Evolutionary conservation across 2,113 vertebrate species (phyloP).

Genomic region (Pseudopipra pipra): DNA sequence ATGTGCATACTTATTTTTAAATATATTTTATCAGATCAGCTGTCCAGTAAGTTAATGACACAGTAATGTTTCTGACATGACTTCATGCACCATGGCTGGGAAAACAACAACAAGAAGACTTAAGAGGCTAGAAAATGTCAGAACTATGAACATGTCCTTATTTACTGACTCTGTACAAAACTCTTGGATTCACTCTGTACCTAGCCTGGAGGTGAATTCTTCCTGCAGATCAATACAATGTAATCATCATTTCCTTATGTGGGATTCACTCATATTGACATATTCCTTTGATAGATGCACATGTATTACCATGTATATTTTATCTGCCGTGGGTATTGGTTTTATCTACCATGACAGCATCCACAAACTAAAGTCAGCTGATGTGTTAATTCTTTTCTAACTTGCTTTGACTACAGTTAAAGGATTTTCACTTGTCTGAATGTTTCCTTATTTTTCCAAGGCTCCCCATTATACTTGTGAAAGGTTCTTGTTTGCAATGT

Average conservation of each 20-base stretch:
- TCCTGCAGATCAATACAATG: not conserved
- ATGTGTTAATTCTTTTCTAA: not conserved
- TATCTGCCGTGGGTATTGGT: not conserved
- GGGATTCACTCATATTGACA: not conserved
- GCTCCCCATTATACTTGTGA: not conserved
- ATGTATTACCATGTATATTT: not conserved
- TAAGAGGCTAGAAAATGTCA: not conserved
- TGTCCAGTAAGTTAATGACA: not conserved
- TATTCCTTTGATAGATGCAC: not conserved
- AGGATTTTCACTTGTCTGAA: not conserved
- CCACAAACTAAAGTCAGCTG: not conserved
- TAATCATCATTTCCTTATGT: not conserved
- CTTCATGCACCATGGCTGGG: not conserved
- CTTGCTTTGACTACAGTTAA: not conserved
- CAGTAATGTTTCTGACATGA: not conserved
- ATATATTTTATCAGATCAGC: not conserved
- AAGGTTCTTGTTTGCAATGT: not conserved
- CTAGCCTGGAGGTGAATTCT: not conserved
- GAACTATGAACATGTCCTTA: not conserved
- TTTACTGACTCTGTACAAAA: not conserved
- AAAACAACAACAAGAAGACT: not conserved
- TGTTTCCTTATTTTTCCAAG: not conserved
- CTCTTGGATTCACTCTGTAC: not conserved
- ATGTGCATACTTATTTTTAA: not conserved
- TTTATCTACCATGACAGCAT: not conserved